Conservation (phyloP, 2,797 vertebrate species). For the Fistularia tabacaria region DNA sequence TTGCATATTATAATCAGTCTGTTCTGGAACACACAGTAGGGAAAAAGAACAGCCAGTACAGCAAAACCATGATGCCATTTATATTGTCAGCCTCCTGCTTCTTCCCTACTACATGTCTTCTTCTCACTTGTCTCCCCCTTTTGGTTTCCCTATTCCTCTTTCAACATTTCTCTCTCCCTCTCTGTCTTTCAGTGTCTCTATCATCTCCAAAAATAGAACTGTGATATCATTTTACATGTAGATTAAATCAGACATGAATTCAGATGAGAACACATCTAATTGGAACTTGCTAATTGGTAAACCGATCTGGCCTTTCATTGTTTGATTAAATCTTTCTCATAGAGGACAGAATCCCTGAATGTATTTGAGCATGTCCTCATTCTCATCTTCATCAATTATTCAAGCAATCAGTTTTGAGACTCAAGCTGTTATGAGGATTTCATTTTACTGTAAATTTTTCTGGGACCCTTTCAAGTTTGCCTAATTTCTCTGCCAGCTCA, state of each 20-base stretch:
- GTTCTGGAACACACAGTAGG: too few species aligned
- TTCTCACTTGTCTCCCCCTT: conserved; percentile 9
- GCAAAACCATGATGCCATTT: too few species aligned
- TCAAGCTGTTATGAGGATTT: too few species aligned
- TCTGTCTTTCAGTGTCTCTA: neutral
- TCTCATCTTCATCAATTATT: too few species aligned
- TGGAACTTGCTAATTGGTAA: conserved; percentile 19
- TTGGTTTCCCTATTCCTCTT: conserved; percentile 6
- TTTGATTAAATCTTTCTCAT: neutral
- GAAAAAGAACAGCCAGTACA: too few species aligned
- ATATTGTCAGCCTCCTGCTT: too few species aligned
- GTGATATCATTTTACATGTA: conserved; percentile 21
- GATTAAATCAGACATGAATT: conserved; percentile 19
- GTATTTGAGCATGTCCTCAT: too few species aligned
- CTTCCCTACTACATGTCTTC: conserved; percentile 8
- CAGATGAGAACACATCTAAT: conserved; percentile 3
- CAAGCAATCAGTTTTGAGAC: too few species aligned
- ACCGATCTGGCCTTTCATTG: conserved; percentile 1
- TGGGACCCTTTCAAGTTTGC: too few species aligned
- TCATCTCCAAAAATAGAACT: conserved; percentile 16
- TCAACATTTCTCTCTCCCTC: neutral
- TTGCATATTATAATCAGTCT: too few species aligned
- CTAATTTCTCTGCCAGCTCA: too few species aligned
- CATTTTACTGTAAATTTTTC: too few species aligned
- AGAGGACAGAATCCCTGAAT: neutral